Evolutionary conservation across 2,888 invertebrate genomes (phyloP).

Genomic region (Brachyptera risi): DNA sequence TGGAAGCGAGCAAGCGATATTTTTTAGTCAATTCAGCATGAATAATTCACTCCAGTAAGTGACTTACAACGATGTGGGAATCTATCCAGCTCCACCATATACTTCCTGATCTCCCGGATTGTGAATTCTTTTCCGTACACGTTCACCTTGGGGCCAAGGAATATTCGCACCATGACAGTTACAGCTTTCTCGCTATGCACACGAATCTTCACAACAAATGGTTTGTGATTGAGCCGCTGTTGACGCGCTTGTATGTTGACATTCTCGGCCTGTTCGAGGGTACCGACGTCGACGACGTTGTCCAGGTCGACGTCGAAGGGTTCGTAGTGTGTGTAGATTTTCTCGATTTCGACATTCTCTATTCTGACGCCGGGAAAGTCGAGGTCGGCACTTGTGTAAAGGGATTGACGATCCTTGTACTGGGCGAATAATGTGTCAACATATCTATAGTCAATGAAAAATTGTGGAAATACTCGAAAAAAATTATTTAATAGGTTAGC

Average conservation of each 20-base stretch:
- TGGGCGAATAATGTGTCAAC: no score
- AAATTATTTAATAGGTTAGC: no score
- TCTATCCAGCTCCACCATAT: constrained; percentile 61
- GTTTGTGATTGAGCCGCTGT: constrained; percentile 60
- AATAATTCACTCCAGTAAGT: no score
- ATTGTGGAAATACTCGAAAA: no score
- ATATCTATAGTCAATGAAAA: no score
- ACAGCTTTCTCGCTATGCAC: constrained; percentile 55
- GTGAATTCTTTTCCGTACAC: constrained; percentile 50
- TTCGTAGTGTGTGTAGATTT: constrained; percentile 58
- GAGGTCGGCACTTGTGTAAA: no score
- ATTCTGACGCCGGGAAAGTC: constrained; percentile 59
- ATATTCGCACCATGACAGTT: constrained; percentile 60
- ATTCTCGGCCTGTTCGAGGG: constrained; percentile 43
- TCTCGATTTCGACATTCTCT: constrained; percentile 53
- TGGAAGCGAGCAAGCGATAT: no score
- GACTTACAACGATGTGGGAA: constrained; percentile 52
- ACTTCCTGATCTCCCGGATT: constrained; percentile 56
- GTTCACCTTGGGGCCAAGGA: constrained; percentile 66
- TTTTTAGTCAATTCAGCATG: no score
- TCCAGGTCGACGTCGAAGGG: constrained; percentile 58
- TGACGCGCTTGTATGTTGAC: constrained; percentile 49
- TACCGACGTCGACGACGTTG: constrained; percentile 49
- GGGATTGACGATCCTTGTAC: no score
- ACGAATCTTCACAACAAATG: constrained; percentile 55